These are phyloP conservation scores for Mastacembelus armatus DNA, from an alignment of 2,797 vertebrate genomes.

Conservation along the genomic window DNA sequence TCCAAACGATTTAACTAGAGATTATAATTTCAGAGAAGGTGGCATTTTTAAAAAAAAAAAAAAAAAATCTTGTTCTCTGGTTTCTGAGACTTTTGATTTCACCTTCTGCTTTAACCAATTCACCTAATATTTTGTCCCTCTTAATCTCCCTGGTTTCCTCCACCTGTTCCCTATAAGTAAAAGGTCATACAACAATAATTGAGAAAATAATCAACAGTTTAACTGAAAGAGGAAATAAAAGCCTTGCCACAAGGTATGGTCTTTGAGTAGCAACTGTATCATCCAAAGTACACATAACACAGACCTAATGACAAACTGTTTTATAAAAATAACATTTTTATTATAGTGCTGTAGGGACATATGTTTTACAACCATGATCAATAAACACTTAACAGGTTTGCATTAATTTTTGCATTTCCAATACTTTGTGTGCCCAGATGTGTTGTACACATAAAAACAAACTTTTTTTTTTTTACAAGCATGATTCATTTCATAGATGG, in stretches of 20 bases:
- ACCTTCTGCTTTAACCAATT: too few species aligned
- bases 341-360: constrained; percentile 36
- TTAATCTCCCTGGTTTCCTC: too few species aligned
- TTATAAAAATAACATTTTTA: constrained; percentile 75
- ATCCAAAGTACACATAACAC: background rate
- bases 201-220: too few species aligned
- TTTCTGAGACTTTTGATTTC: too few species aligned
- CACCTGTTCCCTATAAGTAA: too few species aligned
- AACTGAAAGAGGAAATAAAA: too few species aligned
- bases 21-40: background rate
- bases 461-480: too few species aligned
- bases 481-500: constrained; percentile 2
- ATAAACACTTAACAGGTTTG: constrained; percentile 21
- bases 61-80: too few species aligned
- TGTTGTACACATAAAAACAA: constrained; percentile 17
- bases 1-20: background rate
- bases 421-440: background rate
- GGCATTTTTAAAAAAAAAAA: background rate
- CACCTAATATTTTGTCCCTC: too few species aligned
- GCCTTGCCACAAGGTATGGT: too few species aligned
- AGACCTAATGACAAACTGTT: background rate
- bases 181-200: too few species aligned
- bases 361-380: constrained; percentile 21
- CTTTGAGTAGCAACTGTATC: too few species aligned
- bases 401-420: constrained; percentile 21